These are phyloP conservation scores for Cheilosia soror DNA, from an alignment of 2,888 invertebrate species.

Conservation along the genomic window DNA sequence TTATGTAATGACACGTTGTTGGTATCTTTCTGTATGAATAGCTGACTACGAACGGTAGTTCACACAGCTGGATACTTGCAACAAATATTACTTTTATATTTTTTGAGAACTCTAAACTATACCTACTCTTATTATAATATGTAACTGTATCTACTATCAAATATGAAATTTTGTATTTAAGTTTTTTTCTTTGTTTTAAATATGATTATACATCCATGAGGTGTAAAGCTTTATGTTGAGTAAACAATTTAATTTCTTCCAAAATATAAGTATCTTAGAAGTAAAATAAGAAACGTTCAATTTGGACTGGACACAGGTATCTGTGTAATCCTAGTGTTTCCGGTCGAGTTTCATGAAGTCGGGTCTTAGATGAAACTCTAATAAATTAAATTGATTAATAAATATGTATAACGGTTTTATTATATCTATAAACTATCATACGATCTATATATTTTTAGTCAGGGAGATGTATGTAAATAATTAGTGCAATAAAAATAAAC, in stretches of 20 bases:
- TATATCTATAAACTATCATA: constrained; percentile 53
- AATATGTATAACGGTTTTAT: constrained; percentile 53
- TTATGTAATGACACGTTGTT: constrained; percentile 3
- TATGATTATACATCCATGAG: background rate
- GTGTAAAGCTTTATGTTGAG: constrained; percentile 2
- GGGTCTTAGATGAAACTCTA: background rate
- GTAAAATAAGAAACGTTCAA: constrained; percentile 20
- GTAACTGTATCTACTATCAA: constrained; percentile 9
- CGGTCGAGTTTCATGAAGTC: constrained; percentile 23
- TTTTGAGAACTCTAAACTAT: constrained; percentile 1
- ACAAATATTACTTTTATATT: constrained; percentile 16
- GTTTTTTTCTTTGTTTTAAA: background rate
- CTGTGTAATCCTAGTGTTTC: constrained; percentile 16
- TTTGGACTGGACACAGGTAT: background rate
- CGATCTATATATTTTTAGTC: constrained; percentile 57
- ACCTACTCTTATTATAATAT: background rate
- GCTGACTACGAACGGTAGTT: background rate
- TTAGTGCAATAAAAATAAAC: constrained; percentile 71
- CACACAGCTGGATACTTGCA: background rate
- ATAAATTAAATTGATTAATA: constrained; percentile 6
- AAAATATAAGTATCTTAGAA: constrained; percentile 51
- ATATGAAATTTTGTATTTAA: constrained; percentile 21
- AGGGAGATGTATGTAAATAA: constrained; percentile 69
- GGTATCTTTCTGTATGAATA: background rate
- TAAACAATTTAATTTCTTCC: constrained; percentile 55